Evolutionary conservation across 2,113 vertebrate species (phyloP).

Genomic region (Phylloscopus trochiloides): DNA sequence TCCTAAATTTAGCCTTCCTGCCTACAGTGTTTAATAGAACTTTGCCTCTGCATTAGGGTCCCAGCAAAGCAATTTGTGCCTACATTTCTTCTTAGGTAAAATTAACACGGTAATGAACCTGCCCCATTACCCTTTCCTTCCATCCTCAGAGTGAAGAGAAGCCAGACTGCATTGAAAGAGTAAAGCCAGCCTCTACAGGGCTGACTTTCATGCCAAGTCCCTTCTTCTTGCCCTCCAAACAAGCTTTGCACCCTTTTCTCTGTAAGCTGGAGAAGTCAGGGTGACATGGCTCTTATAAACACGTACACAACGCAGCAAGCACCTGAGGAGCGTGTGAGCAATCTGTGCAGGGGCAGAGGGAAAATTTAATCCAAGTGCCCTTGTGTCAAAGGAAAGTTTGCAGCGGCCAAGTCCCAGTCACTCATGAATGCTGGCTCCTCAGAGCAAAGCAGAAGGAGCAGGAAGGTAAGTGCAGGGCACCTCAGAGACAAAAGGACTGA

Average conservation of each 20-base stretch:
- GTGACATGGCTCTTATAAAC: neutral
- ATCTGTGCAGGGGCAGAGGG: neutral
- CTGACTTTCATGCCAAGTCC: neutral
- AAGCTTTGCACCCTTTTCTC: neutral
- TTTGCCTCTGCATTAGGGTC: neutral
- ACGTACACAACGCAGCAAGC: neutral
- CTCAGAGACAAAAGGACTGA: neutral
- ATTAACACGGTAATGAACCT: neutral
- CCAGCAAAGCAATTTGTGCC: neutral
- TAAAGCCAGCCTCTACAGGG: neutral
- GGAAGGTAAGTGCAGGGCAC: constrained; percentile 11
- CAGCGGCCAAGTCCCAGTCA: neutral
- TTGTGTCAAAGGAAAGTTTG: neutral
- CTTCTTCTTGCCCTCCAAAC: neutral
- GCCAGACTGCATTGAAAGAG: neutral
- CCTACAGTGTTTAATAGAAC: neutral
- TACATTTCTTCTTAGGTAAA: neutral
- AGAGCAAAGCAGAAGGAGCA: constrained; percentile 8
- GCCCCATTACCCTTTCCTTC: neutral
- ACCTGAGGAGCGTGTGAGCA: neutral
- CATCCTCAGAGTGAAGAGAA: neutral
- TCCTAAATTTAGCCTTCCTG: neutral
- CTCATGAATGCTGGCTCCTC: neutral
- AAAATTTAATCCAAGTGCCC: neutral
- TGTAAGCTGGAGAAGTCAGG: neutral